These are phyloP conservation scores for Cyprinodon variegatus DNA, from an alignment of 2,113 vertebrate species.

Conservation along the genomic window DNA sequence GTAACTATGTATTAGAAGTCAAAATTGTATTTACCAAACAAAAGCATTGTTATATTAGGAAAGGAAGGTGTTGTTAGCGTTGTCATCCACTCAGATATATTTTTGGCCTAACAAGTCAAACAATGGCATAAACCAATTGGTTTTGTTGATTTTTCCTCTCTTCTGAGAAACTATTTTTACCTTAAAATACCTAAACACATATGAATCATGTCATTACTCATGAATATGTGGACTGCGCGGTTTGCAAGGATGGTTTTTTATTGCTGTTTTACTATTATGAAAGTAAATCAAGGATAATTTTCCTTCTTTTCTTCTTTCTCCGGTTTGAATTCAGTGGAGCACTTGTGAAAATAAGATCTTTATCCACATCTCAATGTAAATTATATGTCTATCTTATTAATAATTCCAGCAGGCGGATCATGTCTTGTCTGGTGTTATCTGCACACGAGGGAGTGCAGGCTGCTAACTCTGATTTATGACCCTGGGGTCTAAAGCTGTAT, in stretches of 20 bases:
- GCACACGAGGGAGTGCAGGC: constrained; percentile 68
- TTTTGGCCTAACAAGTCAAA: no score
- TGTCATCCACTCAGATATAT: no score
- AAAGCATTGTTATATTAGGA: no score
- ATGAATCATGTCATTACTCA: neutral
- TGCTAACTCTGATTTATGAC: constrained; percentile 88
- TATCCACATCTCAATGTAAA: constrained; percentile 11
- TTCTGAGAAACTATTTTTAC: neutral
- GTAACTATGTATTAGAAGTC: no score
- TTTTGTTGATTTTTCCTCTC: no score
- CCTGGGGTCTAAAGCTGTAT: constrained; percentile 85
- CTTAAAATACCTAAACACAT: neutral
- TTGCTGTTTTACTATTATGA: neutral
- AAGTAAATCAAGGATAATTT: neutral
- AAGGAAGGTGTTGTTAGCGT: no score
- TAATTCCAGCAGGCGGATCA: constrained; percentile 46
- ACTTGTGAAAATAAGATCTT: neutral
- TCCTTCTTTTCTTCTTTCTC: neutral
- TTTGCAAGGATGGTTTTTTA: neutral
- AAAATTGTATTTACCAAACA: no score
- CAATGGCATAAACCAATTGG: no score
- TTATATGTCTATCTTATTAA: constrained; percentile 33
- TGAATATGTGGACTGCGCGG: neutral
- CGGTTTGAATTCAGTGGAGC: neutral
- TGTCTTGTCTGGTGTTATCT: constrained; percentile 56